These are phyloP conservation scores for Falco columbarius DNA, from an alignment of 2,797 vertebrate genomes.

Conservation along the genomic window DNA sequence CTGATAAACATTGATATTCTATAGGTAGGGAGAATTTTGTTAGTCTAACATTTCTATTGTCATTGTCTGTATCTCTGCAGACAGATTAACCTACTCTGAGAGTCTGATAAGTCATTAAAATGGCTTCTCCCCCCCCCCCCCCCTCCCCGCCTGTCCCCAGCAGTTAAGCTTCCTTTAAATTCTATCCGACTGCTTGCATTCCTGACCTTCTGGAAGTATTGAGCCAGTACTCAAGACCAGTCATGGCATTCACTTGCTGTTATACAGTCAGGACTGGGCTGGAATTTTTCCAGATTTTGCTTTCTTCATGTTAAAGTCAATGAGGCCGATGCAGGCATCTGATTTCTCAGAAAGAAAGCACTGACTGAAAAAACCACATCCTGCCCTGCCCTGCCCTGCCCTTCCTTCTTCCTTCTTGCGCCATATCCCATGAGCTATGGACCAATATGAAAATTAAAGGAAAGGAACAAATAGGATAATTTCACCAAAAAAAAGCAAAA, in stretches of 20 bases:
- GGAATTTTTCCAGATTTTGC: neutral
- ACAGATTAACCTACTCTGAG: slow-evolving; percentile 13
- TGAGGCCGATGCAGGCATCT: neutral
- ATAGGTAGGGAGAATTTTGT: slow-evolving; percentile 6
- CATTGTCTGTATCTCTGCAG: slow-evolving; percentile 20
- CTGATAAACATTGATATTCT: slow-evolving; percentile 46
- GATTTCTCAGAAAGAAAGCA: neutral
- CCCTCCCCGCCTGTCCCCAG: neutral
- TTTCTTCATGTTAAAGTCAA: neutral
- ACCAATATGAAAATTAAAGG: neutral
- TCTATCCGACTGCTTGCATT: neutral
- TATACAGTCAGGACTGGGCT: neutral
- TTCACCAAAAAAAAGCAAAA: neutral
- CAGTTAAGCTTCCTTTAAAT: slow-evolving; percentile 22
- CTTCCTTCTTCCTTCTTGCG: neutral
- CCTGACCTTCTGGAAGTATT: neutral
- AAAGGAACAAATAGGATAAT: neutral
- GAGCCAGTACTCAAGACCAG: neutral
- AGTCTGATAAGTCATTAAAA: slow-evolving; percentile 13
- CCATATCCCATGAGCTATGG: neutral
- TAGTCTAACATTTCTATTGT: slow-evolving; percentile 6
- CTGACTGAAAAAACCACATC: rapidly evolving
- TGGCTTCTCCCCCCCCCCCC: too few relatives aligned
- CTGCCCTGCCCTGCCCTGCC: neutral
- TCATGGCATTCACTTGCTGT: neutral